A percentile compares a stretch with the other conserved stretches of the same genome.
These are phyloP conservation scores for Labeo calbasu DNA, from an alignment of 2,797 vertebrate genomes.

Conservation along the genomic window DNA sequence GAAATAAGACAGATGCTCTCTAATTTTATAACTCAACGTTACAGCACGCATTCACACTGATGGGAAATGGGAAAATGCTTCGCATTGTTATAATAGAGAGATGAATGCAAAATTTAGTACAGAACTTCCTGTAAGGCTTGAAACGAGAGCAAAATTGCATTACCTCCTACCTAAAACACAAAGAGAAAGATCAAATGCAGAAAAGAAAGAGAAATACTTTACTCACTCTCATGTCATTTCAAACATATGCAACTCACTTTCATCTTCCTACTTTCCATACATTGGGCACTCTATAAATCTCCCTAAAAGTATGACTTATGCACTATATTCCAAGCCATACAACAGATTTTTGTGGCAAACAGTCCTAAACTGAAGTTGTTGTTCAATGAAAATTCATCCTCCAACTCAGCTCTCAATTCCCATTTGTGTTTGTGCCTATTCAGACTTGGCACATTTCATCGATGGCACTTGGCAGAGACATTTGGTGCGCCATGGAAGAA, in stretches of 20 bases:
- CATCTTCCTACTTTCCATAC: neutral
- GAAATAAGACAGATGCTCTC: conserved; percentile 23
- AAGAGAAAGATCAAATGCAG: neutral
- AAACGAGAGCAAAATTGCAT: neutral
- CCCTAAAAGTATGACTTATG: neutral
- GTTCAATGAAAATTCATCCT: neutral
- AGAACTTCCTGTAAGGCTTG: conserved; percentile 19
- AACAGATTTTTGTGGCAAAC: neutral
- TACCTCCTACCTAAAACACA: neutral
- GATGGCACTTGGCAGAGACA: neutral
- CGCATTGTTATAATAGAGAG: conserved; percentile 11
- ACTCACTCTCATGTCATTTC: neutral
- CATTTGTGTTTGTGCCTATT: neutral
- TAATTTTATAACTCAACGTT: conserved; percentile 33
- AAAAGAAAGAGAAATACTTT: neutral
- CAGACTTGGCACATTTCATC: neutral
- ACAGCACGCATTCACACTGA: conserved; percentile 25
- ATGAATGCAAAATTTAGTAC: neutral
- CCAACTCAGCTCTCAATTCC: neutral
- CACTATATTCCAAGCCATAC: neutral
- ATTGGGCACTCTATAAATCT: neutral
- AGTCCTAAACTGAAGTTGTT: neutral
- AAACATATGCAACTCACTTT: neutral
- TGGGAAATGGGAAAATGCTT: conserved; percentile 10
- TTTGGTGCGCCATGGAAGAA: neutral